Conservation (phyloP, 2,797 vertebrate genomes). For the Sparidentex hasta region DNA sequence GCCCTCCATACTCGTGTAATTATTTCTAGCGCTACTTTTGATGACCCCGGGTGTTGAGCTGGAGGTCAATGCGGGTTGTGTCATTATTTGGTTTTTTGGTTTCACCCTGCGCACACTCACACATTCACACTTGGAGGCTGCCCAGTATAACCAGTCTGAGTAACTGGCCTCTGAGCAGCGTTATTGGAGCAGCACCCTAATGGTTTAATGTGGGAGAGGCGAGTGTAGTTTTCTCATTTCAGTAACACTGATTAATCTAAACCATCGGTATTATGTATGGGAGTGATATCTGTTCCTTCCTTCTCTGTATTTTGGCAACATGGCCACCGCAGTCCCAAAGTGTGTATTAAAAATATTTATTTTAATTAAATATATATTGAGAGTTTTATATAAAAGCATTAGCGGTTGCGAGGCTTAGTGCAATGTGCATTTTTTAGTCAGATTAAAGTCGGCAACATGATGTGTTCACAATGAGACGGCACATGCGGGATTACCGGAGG, state of each 20-base stretch:
- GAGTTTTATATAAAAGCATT: constrained; percentile 74
- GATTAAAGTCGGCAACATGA: constrained; percentile 60
- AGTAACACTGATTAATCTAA: neutral
- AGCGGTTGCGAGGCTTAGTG: constrained; percentile 50
- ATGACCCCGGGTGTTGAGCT: constrained; percentile 18
- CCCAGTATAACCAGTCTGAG: constrained; percentile 18
- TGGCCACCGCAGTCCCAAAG: constrained; percentile 34
- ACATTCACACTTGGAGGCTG: constrained; percentile 1
- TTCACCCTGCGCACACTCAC: neutral
- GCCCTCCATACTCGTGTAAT: constrained; percentile 34
- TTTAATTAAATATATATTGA: constrained; percentile 67
- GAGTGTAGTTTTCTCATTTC: neutral
- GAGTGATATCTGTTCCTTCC: neutral
- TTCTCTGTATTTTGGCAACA: neutral
- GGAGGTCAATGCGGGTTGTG: constrained; percentile 28
- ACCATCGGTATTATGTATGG: neutral
- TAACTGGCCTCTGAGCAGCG: neutral
- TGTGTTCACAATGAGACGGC: constrained; percentile 56
- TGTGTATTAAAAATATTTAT: constrained; percentile 45
- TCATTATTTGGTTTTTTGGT: constrained; percentile 35
- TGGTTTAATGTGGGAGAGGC: neutral
- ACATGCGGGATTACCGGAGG: constrained; percentile 51
- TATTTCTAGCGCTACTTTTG: constrained; percentile 52
- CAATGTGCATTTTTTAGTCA: constrained; percentile 52
- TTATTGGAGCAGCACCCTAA: neutral